phyloP scores from a whole-genome alignment of 2,888 invertebrate genomes.

The Lacanobia oleracea region DNA sequence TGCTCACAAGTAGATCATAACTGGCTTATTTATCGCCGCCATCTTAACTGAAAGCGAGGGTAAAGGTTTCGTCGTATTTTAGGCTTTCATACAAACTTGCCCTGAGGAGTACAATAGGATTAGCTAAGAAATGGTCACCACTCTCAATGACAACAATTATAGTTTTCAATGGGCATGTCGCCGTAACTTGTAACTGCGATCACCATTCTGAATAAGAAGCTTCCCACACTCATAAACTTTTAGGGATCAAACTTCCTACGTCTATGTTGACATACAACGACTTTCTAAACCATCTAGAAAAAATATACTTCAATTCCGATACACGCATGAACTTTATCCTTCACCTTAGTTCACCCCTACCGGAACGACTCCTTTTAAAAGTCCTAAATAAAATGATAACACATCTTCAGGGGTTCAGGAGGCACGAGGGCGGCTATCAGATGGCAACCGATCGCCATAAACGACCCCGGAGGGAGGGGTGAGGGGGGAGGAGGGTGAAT shows the following conservation, averaged over 20 bases:
- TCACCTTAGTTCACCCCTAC: slow-evolving; percentile 31
- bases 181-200: background rate
- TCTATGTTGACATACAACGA: too few relatives aligned
- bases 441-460: slow-evolving; percentile 54
- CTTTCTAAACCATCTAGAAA: background rate
- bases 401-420: slow-evolving; percentile 44
- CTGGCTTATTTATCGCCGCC: slow-evolving; percentile 6
- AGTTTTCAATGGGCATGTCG: background rate
- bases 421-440: slow-evolving; percentile 47
- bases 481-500: too few relatives aligned
- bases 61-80: slow-evolving; percentile 6
- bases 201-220: too few relatives aligned
- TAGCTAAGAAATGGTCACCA: background rate
- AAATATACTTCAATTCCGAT: background rate
- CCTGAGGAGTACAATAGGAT: too few relatives aligned
- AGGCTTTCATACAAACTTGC: background rate
- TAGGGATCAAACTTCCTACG: too few relatives aligned
- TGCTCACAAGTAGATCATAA: slow-evolving; percentile 39
- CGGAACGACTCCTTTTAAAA: slow-evolving; percentile 20
- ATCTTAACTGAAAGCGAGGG: background rate
- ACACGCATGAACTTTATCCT: slow-evolving; percentile 19
- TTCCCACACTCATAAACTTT: too few relatives aligned
- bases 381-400: slow-evolving; percentile 58
- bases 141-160: background rate
- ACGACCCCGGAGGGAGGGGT: slow-evolving; percentile 51